phyloP scores from a whole-genome alignment of 2,888 invertebrate species.

The Ornithoptera priamus region DNA sequence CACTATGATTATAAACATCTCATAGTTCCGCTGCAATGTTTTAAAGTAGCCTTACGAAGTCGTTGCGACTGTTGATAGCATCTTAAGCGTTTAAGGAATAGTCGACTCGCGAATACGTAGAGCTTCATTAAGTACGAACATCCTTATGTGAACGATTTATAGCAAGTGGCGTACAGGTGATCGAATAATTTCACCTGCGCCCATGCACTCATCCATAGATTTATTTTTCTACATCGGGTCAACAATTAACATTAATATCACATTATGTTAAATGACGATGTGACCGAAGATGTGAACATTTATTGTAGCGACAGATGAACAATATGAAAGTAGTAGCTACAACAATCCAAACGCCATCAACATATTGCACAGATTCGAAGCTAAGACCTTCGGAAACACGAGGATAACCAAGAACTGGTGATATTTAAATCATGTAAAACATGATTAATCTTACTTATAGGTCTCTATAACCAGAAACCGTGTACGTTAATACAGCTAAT shows the following conservation, averaged over 20 bases:
- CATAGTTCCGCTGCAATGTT: conserved; percentile 6
- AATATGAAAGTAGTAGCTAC: no score
- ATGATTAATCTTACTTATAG: no score
- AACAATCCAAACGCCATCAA: no score
- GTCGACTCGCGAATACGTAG: conserved; percentile 15
- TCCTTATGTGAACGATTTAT: conserved; percentile 53
- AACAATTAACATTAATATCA: not conserved
- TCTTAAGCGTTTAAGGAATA: conserved; percentile 16
- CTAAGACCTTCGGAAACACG: no score
- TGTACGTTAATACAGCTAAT: no score
- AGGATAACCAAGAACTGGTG: no score
- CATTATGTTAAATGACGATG: not conserved
- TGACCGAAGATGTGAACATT: no score
- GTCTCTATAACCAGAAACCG: no score
- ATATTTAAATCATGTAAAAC: no score
- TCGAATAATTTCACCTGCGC: not conserved
- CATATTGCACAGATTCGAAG: no score
- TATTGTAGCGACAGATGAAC: no score
- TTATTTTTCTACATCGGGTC: not conserved
- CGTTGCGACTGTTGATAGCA: conserved; percentile 8
- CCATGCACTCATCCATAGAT: not conserved
- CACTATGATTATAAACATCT: conserved; percentile 4
- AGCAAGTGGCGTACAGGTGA: conserved; percentile 24
- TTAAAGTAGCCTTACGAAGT: conserved; percentile 7
- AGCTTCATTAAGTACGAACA: conserved; percentile 45